A percentile compares a stretch with the other conserved stretches of the same genome.
Conservation (phyloP, 2,113 vertebrate genomes). For the Eretmochelys imbricata region DNA sequence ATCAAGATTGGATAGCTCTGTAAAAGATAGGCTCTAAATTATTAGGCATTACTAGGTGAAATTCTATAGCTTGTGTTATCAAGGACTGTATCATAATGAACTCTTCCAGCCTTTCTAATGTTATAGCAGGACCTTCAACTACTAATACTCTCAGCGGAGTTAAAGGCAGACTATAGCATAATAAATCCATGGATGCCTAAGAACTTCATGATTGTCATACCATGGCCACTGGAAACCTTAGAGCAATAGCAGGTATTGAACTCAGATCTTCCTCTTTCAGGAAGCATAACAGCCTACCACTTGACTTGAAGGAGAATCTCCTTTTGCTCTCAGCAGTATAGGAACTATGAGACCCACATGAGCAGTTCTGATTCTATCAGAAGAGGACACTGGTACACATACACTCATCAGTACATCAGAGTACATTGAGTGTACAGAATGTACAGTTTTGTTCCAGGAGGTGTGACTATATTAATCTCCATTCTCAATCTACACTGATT, state of each 20-base stretch:
- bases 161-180: neutral
- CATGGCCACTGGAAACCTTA: neutral
- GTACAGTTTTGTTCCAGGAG: neutral
- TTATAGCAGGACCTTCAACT: neutral
- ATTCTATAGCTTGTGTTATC: neutral
- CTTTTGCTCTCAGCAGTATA: neutral
- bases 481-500: neutral
- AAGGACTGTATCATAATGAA: neutral
- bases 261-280: neutral
- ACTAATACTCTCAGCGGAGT: neutral
- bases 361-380: neutral
- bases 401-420: neutral
- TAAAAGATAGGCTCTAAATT: neutral
- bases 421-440: conserved; percentile 8
- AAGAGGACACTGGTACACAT: neutral
- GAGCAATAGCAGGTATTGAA: neutral
- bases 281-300: neutral
- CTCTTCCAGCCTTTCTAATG: neutral
- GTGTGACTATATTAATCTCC: neutral
- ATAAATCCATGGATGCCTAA: neutral
- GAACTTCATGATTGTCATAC: neutral
- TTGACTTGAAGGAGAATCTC: neutral
- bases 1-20: neutral
- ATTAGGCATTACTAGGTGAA: neutral
- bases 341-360: neutral